Evolutionary conservation across 2,888 invertebrate species (phyloP).

Genomic region (Apeira syringaria): DNA sequence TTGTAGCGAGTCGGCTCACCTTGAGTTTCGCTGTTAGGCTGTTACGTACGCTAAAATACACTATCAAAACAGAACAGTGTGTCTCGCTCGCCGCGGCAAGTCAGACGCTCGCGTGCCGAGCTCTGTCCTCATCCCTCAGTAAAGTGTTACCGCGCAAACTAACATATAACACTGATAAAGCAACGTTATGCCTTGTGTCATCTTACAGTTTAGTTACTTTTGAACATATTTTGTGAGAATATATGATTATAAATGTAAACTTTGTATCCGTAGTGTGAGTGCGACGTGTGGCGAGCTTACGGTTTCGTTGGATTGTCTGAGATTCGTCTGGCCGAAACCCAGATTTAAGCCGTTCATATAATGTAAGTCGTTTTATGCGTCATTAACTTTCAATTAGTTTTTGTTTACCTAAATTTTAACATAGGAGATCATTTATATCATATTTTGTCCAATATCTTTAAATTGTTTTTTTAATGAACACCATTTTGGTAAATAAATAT

Average conservation of each 20-base stretch:
- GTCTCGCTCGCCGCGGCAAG: constrained; percentile 53
- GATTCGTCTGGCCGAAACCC: constrained; percentile 50
- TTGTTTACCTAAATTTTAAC: neutral
- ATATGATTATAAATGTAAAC: constrained; percentile 20
- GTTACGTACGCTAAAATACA: constrained; percentile 73
- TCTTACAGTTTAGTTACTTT: constrained; percentile 33
- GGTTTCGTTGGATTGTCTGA: constrained; percentile 54
- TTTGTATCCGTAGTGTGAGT: constrained; percentile 46
- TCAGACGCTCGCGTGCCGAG: constrained; percentile 49
- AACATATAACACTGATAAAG: constrained; percentile 11
- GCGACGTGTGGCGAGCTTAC: constrained; percentile 49
- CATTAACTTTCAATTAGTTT: constrained; percentile 4
- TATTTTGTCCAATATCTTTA: too few species aligned
- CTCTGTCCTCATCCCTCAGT: constrained; percentile 32
- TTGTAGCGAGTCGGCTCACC: constrained; percentile 66
- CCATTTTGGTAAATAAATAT: too few species aligned
- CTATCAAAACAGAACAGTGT: constrained; percentile 82
- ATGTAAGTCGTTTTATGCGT: constrained; percentile 47
- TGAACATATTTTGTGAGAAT: constrained; percentile 12
- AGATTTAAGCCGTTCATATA: constrained; percentile 33
- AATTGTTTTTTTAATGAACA: too few species aligned
- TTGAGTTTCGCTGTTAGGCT: constrained; percentile 62
- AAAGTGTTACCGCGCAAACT: constrained; percentile 37
- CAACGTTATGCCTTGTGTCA: constrained; percentile 36
- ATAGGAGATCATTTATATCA: too few species aligned